Evolutionary conservation across 2,888 invertebrate species (phyloP), one percentile per base, ranked within the genome.

Genomic region (Ennomos fuscantarius): DNA sequence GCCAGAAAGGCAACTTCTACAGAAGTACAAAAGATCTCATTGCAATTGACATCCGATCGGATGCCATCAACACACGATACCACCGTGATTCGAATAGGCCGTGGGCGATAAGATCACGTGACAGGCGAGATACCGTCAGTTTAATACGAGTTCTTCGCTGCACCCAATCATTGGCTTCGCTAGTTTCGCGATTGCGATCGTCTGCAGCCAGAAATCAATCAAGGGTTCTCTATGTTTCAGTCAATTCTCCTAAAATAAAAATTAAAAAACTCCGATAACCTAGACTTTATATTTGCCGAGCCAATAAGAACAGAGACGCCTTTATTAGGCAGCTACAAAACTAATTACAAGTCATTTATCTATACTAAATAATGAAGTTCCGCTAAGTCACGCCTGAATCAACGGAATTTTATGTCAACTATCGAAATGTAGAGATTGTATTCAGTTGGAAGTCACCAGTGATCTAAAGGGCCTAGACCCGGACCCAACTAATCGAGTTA

Each of bases 101-200:
- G 77, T 82, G 69, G 78, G 81, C 81, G 76, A 74, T 72, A 79
- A 76, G 79, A 80, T 82, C 87, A 84, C 81, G 82, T 83, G 86
- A 86, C 86, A 85, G 80, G 78, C 75, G 73, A 80, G 87, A 88
- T 86, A 84, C 78, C 81, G 83, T 86, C 85, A 77, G 74, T 80
- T 77, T 87, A 87, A 89, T 86, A 79, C n/a, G 88, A 87, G 83
- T 86, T 86, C 80, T 82, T 81, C 80, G 79, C 66, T 84, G 86
- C 84, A 84, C 77, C 86, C 83, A 82, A 86, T 87, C 82, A 84
- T 78, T 81, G 83, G 78, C 74, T 67, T 72, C 68, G 73, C 70
- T 71, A 66, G 68, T 68, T 70, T 64, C 65, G 68, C 76, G 74
- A 70, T 70, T 55, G 59, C 54, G 59, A 65, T 70, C n/a, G n/a